Conservation (phyloP, 2,888 invertebrate genomes). For the Enchytraeus crypticus region DNA sequence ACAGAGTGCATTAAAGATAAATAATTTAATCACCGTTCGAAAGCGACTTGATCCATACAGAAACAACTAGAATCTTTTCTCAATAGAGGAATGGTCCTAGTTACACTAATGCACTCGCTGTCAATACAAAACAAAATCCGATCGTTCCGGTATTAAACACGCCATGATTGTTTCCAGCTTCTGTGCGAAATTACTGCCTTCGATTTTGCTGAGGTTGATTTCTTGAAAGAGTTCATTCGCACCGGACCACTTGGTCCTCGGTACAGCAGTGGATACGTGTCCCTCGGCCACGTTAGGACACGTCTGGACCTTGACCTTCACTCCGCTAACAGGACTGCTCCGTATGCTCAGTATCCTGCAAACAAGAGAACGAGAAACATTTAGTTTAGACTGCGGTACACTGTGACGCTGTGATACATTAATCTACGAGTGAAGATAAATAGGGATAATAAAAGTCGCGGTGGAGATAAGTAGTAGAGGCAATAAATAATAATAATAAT, state of each 20-base stretch:
- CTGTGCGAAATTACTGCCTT: conserved; percentile 87
- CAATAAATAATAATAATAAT: no score
- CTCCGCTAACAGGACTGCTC: conserved; percentile 77
- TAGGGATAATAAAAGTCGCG: no score
- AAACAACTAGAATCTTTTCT: no score
- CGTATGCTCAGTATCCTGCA: conserved; percentile 71
- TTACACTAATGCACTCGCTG: no score
- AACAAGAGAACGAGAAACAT: not conserved
- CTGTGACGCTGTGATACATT: no score
- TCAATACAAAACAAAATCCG: not conserved
- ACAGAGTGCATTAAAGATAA: no score
- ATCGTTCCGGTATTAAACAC: conserved; percentile 23
- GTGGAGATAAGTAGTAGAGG: no score
- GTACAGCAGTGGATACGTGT: conserved; percentile 73
- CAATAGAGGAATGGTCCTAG: no score
- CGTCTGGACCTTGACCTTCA: conserved; percentile 79
- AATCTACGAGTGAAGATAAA: no score
- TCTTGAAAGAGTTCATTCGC: conserved; percentile 72
- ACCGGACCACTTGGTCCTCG: conserved; percentile 86
- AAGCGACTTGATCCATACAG: no score
- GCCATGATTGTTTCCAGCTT: conserved; percentile 96
- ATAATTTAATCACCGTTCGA: no score
- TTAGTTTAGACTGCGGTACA: no score
- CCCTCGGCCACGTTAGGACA: conserved; percentile 65
- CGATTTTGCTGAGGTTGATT: conserved; percentile 82